Evolutionary conservation across 2,797 vertebrate genomes (phyloP).

Genomic region (Ceryle rudis): DNA sequence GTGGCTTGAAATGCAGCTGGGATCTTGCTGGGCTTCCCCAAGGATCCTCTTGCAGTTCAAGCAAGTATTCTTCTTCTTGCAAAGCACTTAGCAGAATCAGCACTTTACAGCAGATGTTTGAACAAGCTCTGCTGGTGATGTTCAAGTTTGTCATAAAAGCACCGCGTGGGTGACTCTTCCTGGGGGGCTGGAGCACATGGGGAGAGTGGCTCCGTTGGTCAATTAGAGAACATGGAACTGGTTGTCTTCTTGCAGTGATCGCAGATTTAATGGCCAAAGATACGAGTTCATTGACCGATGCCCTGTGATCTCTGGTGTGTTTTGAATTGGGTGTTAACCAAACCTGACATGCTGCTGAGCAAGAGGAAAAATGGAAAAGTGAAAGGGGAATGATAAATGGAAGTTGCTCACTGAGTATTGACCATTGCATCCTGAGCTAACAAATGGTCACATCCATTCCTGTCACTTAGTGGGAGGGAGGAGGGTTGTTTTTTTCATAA

Average conservation of each 20-base stretch:
- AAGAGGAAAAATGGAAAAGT: neutral
- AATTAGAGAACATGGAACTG: neutral
- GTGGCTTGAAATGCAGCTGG: neutral
- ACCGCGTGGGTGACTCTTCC: accelerated
- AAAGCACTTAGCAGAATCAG: neutral
- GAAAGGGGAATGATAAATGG: neutral
- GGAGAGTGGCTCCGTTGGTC: neutral
- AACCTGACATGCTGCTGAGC: neutral
- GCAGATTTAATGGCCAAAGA: neutral
- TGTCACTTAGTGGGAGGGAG: neutral
- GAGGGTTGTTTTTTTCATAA: neutral
- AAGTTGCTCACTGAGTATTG: neutral
- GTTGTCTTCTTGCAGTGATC: neutral
- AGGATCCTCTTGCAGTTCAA: neutral
- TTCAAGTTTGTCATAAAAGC: accelerated
- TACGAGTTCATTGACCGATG: neutral
- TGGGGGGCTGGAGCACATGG: accelerated
- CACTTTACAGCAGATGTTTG: neutral
- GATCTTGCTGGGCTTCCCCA: neutral
- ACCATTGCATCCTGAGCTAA: neutral
- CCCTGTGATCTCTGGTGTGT: accelerated
- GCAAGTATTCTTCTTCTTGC: neutral
- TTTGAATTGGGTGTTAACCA: neutral
- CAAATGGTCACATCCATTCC: neutral
- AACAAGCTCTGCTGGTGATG: accelerated